Evolutionary conservation across 2,888 invertebrate species (phyloP).

Genomic region (Capitulum mitella): DNA sequence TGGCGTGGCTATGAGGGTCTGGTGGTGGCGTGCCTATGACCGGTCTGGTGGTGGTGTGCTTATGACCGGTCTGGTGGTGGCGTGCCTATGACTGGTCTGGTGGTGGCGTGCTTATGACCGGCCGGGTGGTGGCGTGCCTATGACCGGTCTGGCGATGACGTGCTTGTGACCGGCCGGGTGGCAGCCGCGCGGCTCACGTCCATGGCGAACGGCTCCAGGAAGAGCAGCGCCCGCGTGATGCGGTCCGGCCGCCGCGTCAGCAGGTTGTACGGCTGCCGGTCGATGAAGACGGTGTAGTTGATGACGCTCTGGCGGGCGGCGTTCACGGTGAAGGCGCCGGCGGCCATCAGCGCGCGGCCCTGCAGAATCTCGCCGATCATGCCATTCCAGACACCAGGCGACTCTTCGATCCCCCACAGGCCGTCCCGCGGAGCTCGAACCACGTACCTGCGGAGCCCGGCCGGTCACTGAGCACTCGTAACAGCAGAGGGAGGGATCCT

Average conservation of each 20-base stretch:
- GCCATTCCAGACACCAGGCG: conserved; percentile 42
- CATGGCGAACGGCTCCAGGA: conserved; percentile 67
- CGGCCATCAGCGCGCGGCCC: conserved; percentile 50
- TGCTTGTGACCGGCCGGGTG: too few relatives aligned
- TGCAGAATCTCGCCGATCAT: conserved; percentile 50
- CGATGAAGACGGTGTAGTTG: conserved; percentile 71
- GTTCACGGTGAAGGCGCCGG: conserved; percentile 54
- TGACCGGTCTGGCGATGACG: too few relatives aligned
- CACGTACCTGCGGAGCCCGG: conserved; percentile 34
- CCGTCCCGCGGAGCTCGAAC: conserved; percentile 39
- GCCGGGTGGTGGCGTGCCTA: too few relatives aligned
- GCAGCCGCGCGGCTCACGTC: too few relatives aligned
- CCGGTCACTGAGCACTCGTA: too few relatives aligned
- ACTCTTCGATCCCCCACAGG: conserved; percentile 38
- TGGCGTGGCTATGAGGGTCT: too few relatives aligned
- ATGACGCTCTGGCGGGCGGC: conserved; percentile 50
- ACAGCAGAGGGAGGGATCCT: too few relatives aligned
- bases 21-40: too few relatives aligned
- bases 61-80: too few relatives aligned
- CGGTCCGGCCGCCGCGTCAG: conserved; percentile 69
- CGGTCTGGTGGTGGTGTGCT: too few relatives aligned
- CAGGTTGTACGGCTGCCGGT: conserved; percentile 69
- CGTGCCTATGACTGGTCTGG: too few relatives aligned
- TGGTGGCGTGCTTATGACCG: too few relatives aligned
- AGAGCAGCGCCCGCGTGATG: conserved; percentile 70